Conservation (phyloP, 2,888 invertebrate genomes). For the Camponotus fellah region DNA sequence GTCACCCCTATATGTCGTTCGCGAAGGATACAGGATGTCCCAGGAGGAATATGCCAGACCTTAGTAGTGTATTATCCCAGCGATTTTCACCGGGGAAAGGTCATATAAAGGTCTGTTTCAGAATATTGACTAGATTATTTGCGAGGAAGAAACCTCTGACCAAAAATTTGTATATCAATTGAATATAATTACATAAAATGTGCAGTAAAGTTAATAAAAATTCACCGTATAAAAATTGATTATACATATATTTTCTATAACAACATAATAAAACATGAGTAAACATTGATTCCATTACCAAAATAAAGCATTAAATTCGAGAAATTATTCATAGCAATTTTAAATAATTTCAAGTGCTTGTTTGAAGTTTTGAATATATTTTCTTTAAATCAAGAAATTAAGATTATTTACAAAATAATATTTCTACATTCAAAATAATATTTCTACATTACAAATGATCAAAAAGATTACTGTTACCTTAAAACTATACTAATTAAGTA, state of each 20-base stretch:
- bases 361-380: background rate
- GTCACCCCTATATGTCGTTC: constrained; percentile 48
- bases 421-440: no score
- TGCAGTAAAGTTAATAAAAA: no score
- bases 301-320: background rate
- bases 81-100: constrained; percentile 47
- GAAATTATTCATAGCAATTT: background rate
- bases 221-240: no score
- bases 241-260: no score
- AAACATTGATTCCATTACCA: background rate
- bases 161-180: constrained; percentile 27
- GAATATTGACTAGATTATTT: constrained; percentile 30
- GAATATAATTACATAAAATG: no score
- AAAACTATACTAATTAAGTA: background rate
- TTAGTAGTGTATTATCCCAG: constrained; percentile 39
- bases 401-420: no score
- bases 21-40: constrained; percentile 57
- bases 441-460: no score
- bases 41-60: constrained; percentile 43
- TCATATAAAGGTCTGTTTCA: constrained; percentile 36
- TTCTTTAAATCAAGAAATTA: background rate
- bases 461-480: background rate
- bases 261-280: no score
- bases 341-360: background rate
- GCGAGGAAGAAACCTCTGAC: background rate